Percentiles rank a stretch among this genome's conserved stretches.
Evolutionary conservation across 2,113 vertebrate genomes (phyloP).

Genomic region (Carettochelys insculpta): DNA sequence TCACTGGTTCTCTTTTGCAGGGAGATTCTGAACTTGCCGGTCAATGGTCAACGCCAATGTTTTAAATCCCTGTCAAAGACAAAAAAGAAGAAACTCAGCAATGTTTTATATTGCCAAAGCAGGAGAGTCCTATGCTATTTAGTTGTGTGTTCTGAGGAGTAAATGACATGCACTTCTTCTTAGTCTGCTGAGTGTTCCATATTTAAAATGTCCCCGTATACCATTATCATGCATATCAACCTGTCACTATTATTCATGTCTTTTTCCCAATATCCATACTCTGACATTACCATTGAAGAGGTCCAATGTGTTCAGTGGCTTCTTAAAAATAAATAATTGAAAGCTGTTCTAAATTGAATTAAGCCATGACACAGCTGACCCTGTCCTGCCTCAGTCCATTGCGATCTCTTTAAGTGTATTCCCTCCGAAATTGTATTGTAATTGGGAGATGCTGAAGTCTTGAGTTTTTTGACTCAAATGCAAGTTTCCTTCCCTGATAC

Average conservation of each 20-base stretch:
- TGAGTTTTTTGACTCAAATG: conserved; percentile 81
- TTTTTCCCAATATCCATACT: conserved; percentile 78
- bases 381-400: conserved; percentile 69
- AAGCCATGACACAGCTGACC: conserved; percentile 69
- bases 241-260: conserved; percentile 79
- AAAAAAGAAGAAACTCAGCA: neutral
- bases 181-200: conserved; percentile 44
- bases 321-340: conserved; percentile 84
- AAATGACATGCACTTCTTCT: conserved; percentile 37
- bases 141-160: conserved; percentile 1
- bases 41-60: conserved; percentile 25
- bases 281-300: conserved; percentile 79
- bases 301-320: conserved; percentile 76
- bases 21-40: neutral
- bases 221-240: conserved; percentile 75
- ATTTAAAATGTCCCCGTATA: conserved; percentile 70
- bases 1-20: neutral
- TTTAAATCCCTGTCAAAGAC: neutral
- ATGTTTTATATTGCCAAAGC: neutral
- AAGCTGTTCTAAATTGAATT: conserved; percentile 77
- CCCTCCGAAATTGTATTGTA: conserved; percentile 82
- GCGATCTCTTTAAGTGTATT: conserved; percentile 81
- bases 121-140: conserved; percentile 2
- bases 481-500: conserved; percentile 76
- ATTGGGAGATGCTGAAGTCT: conserved; percentile 83